A percentile compares a stretch with the other conserved stretches of the same genome.
phyloP scores from a whole-genome alignment of 2,113 vertebrate genomes.

The Erythrolamprus reginae region DNA sequence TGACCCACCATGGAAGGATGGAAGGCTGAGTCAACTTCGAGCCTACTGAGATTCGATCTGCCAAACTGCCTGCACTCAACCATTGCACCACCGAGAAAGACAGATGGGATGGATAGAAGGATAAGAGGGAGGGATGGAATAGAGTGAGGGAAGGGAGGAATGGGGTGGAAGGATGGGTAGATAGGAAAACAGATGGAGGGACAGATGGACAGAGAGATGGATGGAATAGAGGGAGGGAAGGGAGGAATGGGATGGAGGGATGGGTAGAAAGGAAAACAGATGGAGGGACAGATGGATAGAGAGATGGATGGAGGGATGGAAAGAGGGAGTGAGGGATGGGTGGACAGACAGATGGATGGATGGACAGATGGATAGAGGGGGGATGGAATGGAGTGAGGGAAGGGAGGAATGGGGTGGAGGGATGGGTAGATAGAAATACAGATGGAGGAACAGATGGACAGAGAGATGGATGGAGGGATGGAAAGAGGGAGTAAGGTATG shows the following conservation, averaged over 20 bases:
- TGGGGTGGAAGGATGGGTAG: not conserved
- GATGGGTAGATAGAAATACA: accelerated
- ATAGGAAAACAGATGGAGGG: not conserved
- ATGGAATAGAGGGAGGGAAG: not conserved
- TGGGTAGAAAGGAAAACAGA: not conserved
- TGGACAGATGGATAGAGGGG: accelerated
- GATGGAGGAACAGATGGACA: accelerated
- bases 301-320: not conserved
- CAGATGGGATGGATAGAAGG: not conserved
- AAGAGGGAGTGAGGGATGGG: accelerated
- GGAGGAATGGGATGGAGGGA: not conserved
- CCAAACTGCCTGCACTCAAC: too few relatives aligned
- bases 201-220: not conserved
- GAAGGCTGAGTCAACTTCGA: too few relatives aligned
- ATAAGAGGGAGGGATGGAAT: not conserved
- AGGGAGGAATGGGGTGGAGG: too few relatives aligned
- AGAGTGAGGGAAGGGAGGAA: too few relatives aligned
- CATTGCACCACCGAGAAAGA: too few relatives aligned
- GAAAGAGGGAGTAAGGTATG: accelerated
- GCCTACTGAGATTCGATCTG: too few relatives aligned
- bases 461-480: accelerated
- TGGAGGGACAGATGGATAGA: accelerated
- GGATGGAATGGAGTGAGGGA: not conserved
- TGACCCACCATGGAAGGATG: too few relatives aligned
- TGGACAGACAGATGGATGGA: too few relatives aligned